Conservation (phyloP, 2,888 invertebrate species). For the Nemotelus nigrinus region DNA sequence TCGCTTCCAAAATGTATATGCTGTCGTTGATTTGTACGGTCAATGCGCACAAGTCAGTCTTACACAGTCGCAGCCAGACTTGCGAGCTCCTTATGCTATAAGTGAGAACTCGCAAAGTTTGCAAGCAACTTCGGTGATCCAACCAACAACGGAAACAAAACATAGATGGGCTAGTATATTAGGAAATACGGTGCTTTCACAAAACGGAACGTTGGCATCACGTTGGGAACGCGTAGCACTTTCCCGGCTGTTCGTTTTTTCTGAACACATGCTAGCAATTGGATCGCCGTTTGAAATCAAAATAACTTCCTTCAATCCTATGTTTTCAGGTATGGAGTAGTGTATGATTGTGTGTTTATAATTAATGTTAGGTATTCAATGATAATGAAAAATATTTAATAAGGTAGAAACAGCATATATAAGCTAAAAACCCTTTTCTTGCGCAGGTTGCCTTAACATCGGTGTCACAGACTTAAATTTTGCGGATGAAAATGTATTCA, state of each 20-base stretch:
- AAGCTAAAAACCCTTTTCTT: neutral
- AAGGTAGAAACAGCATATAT: too few relatives aligned
- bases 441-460: conserved; percentile 80
- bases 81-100: conserved; percentile 64
- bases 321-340: conserved; percentile 60
- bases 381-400: too few relatives aligned
- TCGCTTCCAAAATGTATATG: conserved; percentile 83
- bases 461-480: conserved; percentile 80
- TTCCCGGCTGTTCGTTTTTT: conserved; percentile 63
- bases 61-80: conserved; percentile 58
- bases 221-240: conserved; percentile 62
- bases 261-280: conserved; percentile 62
- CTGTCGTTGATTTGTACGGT: conserved; percentile 94
- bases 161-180: conserved; percentile 64
- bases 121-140: conserved; percentile 68
- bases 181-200: conserved; percentile 62
- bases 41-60: conserved; percentile 89
- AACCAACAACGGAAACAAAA: conserved; percentile 66
- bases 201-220: conserved; percentile 64
- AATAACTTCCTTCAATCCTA: conserved; percentile 61
- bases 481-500: conserved; percentile 71
- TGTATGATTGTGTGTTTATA: neutral
- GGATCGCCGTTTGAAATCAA: conserved; percentile 65
- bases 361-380: too few relatives aligned
- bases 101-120: conserved; percentile 69